phyloP scores from a whole-genome alignment of 35 echinoderm and acorn worm genomes.

The Heliocidaris erythrogramma region DNA sequence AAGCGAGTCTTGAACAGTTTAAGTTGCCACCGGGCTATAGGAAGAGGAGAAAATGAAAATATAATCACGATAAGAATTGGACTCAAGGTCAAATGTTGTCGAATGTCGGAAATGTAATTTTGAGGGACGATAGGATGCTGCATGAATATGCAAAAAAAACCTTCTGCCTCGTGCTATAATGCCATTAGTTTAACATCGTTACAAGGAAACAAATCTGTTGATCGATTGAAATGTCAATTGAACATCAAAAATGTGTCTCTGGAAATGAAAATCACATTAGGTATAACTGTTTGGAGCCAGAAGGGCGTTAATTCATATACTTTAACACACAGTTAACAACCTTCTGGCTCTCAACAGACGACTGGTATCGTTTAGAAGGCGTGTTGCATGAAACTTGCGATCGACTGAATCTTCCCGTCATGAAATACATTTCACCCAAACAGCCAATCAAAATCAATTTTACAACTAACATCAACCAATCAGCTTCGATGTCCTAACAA shows the following conservation, averaged over 20 bases:
- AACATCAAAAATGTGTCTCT: not conserved
- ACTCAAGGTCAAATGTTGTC: not conserved
- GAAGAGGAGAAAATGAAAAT: not conserved
- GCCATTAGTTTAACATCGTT: not conserved
- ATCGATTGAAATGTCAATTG: not conserved
- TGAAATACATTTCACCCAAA: no score
- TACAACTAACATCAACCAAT: no score
- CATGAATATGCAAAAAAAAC: not conserved
- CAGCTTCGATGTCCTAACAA: not conserved
- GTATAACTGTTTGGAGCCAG: no score
- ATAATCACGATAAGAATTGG: not conserved
- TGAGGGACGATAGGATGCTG: not conserved
- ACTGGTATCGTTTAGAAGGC: no score
- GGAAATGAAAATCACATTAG: no score
- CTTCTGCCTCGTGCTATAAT: not conserved
- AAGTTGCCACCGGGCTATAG: constrained; percentile 62
- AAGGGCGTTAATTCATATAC: no score
- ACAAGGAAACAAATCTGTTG: not conserved
- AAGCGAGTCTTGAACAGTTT: constrained; percentile 79
- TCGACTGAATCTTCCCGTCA: no score
- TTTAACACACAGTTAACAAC: no score
- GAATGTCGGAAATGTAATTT: not conserved
- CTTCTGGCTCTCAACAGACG: no score
- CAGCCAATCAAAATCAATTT: no score
- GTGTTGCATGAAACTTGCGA: no score